Base-by-base conservation (phyloP, 2,888 invertebrate species). In the Torymus auratus region DNA sequence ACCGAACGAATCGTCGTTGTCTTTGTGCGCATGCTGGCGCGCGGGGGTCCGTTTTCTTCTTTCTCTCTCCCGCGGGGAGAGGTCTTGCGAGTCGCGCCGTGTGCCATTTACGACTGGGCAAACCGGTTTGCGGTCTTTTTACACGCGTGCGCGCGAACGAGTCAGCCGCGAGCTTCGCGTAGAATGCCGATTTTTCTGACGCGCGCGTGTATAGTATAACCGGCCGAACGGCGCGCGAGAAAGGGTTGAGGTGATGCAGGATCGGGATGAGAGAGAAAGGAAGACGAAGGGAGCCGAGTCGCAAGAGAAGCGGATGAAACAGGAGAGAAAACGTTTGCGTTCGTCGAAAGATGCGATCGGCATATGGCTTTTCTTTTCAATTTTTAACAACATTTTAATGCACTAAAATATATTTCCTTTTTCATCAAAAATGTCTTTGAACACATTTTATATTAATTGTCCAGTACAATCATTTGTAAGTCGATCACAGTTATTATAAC, bases 141-240 rank as follows among this genome's bases (percentile, higher is more conserved):
- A 52, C 62, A 53, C 58, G 60, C 65, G 41, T 12, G 12, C 50
- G 28, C 12, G 61, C 50, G 52, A 52, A 10, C n/a, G 20, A 17
- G 23, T 14, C 10, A 50, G 17, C 62, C 23, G 28, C 20, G 4
- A 52, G 64, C 5, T 28, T 28, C 53, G 15, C 14, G 41, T 15
- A 76, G 76, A 76, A 76, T 76, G 76, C 69, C 76, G 76, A 76
- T 76, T 76, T 76, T 76, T 76, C 76, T 62, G 68, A 68, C 60
- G 72, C 53, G 64, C 64, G 60, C 41, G 70, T 53, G 67, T 69
- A 4, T 28, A 28, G 70, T 61, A 14, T 50, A 53, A 72, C 72
- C 55, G 72, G 62, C 62, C 23, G 56, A 68, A 62, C 62, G 13
- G 50, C 52, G 41, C 67, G 53, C 67, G 68, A 28, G 41, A 60